Evolutionary conservation across 2,113 vertebrate genomes (phyloP), one percentile per base, ranked within the genome.

Genomic region (Ptychochromis oligacanthus): DNA sequence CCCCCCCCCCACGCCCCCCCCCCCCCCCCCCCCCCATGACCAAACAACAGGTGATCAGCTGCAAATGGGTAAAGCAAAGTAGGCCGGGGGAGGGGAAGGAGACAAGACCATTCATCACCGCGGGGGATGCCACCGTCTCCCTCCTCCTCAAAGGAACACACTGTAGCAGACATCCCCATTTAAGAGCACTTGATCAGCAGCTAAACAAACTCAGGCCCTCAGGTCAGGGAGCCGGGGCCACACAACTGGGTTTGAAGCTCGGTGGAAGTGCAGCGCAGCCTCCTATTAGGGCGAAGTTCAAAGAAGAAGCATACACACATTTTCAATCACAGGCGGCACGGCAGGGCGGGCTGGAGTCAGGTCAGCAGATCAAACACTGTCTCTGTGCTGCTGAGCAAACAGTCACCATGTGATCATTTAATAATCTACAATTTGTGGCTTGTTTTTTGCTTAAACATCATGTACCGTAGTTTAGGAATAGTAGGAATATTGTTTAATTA

Each of bases 11-110:
- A n/a, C n/a, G n/a, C 89, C 87, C 86, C 86, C 88, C 90, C 87
- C 92, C 89, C 90, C 88, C 89, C 87, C 86, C 86, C 88, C 90
- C 87, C 92, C 89, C 90, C 88, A 90, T 81, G 91, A 91, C 88
- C 83, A 77, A 77, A 75, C 79, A 88, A 92, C 92, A 93, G 92
- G 92, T 93, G 91, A 93, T 90, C 88, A 86, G 86, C 87, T 90
- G 86, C 85, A 88, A 89, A 90, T 91, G 85, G 87, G 87, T 61
- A 49, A 67, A 65, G 46, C 75, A 55, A 80, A 65, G 55, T 56
- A 84, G 67, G 52, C 22, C 46, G 36, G 67, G 65, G 60, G 57
- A 40, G 43, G 65, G 56, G 79, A 59, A 67, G 26, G 67, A 15
- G 65, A 70, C 64, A 76, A 74, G 80, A 81, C 36, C 61, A 92